These are phyloP conservation scores for Jaculus jaculus DNA, from an alignment of 2,113 vertebrate genomes.

Conservation along the genomic window DNA sequence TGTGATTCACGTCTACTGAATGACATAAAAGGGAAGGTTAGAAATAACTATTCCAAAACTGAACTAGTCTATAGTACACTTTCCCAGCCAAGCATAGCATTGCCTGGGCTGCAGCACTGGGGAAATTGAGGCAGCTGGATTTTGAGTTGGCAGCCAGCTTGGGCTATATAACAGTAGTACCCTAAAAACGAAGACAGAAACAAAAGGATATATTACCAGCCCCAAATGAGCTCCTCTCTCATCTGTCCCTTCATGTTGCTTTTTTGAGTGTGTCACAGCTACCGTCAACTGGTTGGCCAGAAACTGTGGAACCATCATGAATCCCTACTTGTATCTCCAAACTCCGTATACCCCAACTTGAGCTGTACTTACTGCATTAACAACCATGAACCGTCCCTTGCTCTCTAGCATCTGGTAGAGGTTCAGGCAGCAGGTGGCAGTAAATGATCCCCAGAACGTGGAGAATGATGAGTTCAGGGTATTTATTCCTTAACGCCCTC, in stretches of 20 bases:
- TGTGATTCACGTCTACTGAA: background rate
- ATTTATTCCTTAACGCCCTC: background rate
- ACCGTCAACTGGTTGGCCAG: background rate
- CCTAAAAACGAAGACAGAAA: background rate
- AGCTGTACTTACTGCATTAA: background rate
- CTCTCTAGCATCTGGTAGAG: background rate
- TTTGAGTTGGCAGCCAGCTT: background rate
- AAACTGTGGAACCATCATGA: background rate
- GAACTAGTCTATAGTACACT: background rate
- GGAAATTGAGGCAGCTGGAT: too few relatives aligned
- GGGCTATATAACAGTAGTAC: fast-evolving
- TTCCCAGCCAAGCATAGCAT: background rate
- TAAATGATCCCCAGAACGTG: background rate
- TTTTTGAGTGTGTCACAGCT: background rate
- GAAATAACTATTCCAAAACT: background rate
- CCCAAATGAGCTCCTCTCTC: background rate
- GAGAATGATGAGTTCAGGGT: background rate
- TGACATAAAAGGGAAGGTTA: background rate
- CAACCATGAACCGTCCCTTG: background rate
- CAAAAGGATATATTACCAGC: background rate
- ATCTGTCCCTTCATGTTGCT: background rate
- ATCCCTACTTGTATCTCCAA: background rate
- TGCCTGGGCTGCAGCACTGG: background rate
- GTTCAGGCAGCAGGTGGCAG: background rate
- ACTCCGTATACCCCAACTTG: background rate